A percentile compares a stretch with the other conserved stretches of the same genome.
phyloP scores from a whole-genome alignment of 2,888 invertebrate genomes.

The Callimorpha dominula region DNA sequence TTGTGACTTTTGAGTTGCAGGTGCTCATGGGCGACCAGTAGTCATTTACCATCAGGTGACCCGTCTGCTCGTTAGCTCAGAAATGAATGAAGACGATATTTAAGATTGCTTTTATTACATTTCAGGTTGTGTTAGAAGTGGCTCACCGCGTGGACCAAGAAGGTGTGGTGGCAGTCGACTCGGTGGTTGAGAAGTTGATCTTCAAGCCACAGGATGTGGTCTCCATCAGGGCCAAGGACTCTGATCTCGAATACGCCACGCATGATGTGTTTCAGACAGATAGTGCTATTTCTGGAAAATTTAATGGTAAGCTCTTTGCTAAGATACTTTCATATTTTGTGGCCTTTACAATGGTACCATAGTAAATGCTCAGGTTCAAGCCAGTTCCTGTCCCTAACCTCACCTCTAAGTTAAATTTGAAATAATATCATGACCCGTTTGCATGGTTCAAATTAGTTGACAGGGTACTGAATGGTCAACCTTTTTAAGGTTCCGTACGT shows the following conservation, averaged over 20 bases:
- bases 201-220: constrained; percentile 95
- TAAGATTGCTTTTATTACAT: constrained; percentile 11
- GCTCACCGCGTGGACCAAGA: constrained; percentile 93
- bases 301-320: constrained; percentile 88
- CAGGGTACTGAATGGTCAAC: neutral
- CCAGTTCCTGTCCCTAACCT: too few species aligned
- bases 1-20: too few species aligned
- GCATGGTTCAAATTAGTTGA: neutral
- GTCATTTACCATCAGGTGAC: too few species aligned
- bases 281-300: constrained; percentile 92
- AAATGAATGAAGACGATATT: neutral
- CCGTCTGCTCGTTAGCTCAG: too few species aligned
- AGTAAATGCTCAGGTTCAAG: too few species aligned
- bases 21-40: too few species aligned
- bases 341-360: too few species aligned
- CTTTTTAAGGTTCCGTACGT: too few species aligned
- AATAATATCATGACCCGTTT: neutral
- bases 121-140: constrained; percentile 92
- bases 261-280: constrained; percentile 96
- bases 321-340: too few species aligned
- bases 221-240: constrained; percentile 92
- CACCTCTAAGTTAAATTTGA: too few species aligned
- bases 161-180: constrained; percentile 88
- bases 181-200: constrained; percentile 92
- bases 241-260: constrained; percentile 95